These are phyloP conservation scores for Cyanistes caeruleus DNA, from an alignment of 2,113 vertebrate genomes.

Conservation along the genomic window DNA sequence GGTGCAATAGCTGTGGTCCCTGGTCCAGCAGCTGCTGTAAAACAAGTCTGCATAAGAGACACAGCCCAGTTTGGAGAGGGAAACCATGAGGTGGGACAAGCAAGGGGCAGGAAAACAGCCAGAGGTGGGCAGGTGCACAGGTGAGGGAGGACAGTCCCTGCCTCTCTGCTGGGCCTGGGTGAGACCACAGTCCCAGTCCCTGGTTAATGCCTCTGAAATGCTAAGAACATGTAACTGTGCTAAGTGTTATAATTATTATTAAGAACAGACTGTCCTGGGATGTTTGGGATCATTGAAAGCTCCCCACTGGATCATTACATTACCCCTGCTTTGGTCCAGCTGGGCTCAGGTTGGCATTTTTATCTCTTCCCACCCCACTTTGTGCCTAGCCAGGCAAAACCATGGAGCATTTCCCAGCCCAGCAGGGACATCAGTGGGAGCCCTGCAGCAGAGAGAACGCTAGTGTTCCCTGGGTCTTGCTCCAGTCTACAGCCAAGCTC, in stretches of 20 bases:
- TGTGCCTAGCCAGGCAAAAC: not conserved
- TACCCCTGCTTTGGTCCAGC: not conserved
- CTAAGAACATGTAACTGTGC: not conserved
- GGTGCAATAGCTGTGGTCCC: not conserved
- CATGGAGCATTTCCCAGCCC: not conserved
- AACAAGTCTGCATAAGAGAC: not conserved
- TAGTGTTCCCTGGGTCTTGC: not conserved
- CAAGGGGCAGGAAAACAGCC: not conserved
- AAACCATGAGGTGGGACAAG: not conserved
- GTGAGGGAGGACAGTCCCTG: not conserved
- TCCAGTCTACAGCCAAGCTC: not conserved
- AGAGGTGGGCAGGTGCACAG: accelerated
- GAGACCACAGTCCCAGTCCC: not conserved
- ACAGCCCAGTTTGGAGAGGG: not conserved
- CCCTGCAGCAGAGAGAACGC: not conserved
- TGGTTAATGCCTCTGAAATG: not conserved
- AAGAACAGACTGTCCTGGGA: not conserved
- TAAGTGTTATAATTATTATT: not conserved
- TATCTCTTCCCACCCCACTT: not conserved
- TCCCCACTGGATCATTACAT: not conserved
- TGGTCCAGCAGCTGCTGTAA: not conserved
- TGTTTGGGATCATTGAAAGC: not conserved
- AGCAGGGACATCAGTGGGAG: not conserved
- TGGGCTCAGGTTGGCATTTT: not conserved
- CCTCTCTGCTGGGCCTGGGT: not conserved